Conservation (phyloP, 2,113 vertebrate genomes). For the Lepus timidus region DNA sequence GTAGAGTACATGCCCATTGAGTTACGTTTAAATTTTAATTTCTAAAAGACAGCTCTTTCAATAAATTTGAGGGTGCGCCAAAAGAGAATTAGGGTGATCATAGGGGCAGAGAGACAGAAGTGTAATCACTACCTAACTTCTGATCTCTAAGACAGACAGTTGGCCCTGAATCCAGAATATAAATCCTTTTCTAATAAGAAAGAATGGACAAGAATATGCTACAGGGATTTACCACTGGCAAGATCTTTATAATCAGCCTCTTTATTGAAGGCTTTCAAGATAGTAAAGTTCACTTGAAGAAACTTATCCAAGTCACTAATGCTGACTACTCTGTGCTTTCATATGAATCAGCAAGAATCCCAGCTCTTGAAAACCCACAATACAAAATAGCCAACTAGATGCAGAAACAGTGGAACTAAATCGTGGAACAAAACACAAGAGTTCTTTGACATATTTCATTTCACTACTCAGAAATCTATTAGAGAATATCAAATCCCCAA, state of each 20-base stretch:
- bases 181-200: not conserved
- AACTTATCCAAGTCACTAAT: not conserved
- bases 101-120: not conserved
- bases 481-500: not conserved
- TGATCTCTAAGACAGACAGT: not conserved
- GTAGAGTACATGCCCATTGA: not conserved
- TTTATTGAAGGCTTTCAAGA: not conserved
- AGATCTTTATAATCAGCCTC: not conserved
- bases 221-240: not conserved
- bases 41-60: not conserved
- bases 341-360: not conserved
- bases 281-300: not conserved
- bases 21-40: not conserved
- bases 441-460: slow-evolving; percentile 23
- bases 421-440: not conserved
- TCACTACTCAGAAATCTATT: not conserved
- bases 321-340: not conserved
- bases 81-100: not conserved
- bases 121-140: not conserved
- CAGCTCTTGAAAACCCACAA: not conserved
- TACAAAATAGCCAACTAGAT: not conserved
- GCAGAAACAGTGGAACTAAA: not conserved
- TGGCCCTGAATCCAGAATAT: not conserved
- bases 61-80: not conserved
- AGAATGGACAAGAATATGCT: not conserved